Evolutionary conservation across 1,140 invertebrate species (phyloP).

Genomic region (Calycopis cecrops): DNA sequence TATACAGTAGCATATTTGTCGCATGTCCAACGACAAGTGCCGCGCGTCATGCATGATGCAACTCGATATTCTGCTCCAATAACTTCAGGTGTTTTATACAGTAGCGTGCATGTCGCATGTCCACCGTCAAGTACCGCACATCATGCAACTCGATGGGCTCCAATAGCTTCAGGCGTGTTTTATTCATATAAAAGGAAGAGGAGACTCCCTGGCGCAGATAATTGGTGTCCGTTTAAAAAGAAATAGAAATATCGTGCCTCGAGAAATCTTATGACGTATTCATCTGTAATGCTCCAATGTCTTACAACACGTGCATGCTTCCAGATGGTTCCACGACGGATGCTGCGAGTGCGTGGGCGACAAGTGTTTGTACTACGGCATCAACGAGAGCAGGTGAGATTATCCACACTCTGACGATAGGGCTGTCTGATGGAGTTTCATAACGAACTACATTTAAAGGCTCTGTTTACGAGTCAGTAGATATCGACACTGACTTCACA

Average conservation of each 20-base stretch:
- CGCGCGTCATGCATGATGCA: conserved; percentile 86
- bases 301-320: conserved; percentile 48
- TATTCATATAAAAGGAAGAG: too few relatives aligned
- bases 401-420: conserved; percentile 5
- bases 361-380: conserved; percentile 93
- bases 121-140: conserved; percentile 89
- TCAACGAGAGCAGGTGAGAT: conserved; percentile 83
- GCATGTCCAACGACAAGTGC: conserved; percentile 91
- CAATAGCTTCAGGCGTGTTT: conserved; percentile 79
- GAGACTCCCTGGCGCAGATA: too few relatives aligned
- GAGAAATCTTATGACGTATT: too few relatives aligned
- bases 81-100: conserved; percentile 82
- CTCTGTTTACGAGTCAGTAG: too few relatives aligned
- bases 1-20: conserved; percentile 92
- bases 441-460: not conserved
- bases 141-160: conserved; percentile 86
- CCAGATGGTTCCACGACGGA: conserved; percentile 95
- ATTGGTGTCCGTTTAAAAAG: too few relatives aligned
- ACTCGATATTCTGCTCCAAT: conserved; percentile 82
- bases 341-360: conserved; percentile 96
- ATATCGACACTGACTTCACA: too few relatives aligned
- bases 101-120: conserved; percentile 93
- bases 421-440: not conserved
- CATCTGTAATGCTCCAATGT: too few relatives aligned
- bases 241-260: too few relatives aligned